A percentile compares a stretch with the other conserved stretches of the same genome.
Conservation (phyloP, 2,888 invertebrate species). For the Ectemnius lituratus region DNA sequence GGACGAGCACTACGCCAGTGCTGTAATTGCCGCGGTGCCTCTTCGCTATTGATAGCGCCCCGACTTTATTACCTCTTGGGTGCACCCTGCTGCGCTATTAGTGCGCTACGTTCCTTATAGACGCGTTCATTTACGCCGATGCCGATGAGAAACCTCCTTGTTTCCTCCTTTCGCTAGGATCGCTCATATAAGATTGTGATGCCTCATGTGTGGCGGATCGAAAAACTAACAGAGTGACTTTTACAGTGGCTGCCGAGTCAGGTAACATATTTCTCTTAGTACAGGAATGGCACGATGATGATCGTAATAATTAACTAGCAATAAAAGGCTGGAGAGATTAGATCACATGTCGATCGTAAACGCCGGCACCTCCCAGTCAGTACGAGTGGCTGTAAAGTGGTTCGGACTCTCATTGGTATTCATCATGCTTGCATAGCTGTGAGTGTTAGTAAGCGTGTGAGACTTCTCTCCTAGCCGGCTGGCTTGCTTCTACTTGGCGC, state of each 20-base stretch:
- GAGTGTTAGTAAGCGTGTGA: background rate
- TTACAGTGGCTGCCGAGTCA: background rate
- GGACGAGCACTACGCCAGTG: too few relatives aligned
- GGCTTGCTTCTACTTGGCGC: conserved; percentile 17
- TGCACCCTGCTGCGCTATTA: too few relatives aligned
- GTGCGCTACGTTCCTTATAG: too few relatives aligned
- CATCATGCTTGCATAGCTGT: conserved; percentile 27
- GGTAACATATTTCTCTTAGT: background rate
- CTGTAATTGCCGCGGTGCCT: too few relatives aligned
- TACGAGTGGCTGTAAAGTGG: background rate
- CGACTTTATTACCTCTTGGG: too few relatives aligned
- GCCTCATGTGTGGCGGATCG: background rate
- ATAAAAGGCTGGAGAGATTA: background rate
- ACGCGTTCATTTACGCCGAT: too few relatives aligned
- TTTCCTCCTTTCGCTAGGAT: too few relatives aligned
- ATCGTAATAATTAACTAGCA: background rate
- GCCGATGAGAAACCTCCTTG: too few relatives aligned
- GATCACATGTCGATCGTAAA: conserved; percentile 8
- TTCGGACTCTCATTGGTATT: conserved; percentile 38
- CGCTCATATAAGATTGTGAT: background rate
- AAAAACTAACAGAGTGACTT: background rate
- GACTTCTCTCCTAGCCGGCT: conserved; percentile 16
- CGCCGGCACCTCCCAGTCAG: background rate
- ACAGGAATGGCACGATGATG: background rate
- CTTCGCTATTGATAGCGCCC: too few relatives aligned